Evolutionary conservation across 2,888 invertebrate genomes (phyloP).

Genomic region (Hetaerina titia): DNA sequence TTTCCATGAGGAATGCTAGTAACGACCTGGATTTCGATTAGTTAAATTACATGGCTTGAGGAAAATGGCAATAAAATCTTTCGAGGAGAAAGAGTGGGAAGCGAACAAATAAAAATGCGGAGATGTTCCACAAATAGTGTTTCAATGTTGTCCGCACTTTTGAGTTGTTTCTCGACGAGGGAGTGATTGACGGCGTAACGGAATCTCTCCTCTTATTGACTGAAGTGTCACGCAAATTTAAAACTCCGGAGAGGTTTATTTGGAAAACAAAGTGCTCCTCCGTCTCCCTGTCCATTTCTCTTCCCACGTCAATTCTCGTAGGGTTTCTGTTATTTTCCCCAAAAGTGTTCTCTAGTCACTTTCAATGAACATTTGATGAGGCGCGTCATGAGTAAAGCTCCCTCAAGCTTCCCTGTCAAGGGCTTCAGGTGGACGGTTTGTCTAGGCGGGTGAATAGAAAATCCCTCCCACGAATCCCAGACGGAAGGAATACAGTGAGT

Average conservation of each 20-base stretch:
- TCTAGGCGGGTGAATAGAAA: neutral
- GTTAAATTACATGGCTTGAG: no score
- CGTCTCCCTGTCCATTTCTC: neutral
- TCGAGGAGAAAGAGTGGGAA: no score
- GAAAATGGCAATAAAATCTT: no score
- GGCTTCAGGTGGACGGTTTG: neutral
- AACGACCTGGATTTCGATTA: no score
- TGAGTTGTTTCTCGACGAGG: neutral
- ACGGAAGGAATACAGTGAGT: neutral
- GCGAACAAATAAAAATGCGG: neutral
- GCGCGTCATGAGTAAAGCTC: neutral
- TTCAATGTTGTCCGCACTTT: neutral
- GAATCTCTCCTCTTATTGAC: neutral
- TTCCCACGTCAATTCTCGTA: neutral
- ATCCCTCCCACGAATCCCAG: neutral
- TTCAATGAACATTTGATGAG: slow-evolving; percentile 29
- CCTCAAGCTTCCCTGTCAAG: neutral
- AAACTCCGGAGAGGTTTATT: neutral
- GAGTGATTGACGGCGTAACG: neutral
- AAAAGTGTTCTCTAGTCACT: neutral
- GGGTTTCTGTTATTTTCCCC: neutral
- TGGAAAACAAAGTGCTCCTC: neutral
- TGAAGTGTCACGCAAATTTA: neutral
- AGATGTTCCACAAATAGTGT: neutral
- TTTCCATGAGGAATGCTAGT: no score